Base-by-base conservation (phyloP, 2,888 invertebrate species). In the Eilema sororculum region DNA sequence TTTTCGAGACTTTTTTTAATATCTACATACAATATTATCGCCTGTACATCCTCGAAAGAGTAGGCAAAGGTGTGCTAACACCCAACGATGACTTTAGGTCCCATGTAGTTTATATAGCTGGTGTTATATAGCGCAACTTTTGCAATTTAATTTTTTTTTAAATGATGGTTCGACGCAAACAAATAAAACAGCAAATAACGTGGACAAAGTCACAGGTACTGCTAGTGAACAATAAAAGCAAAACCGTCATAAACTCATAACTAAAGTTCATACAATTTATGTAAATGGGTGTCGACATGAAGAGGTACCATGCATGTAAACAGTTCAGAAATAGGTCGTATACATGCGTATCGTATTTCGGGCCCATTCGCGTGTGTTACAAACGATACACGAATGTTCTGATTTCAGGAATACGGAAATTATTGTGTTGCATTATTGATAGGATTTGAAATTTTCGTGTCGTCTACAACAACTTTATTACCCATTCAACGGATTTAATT, bases 231-330 rank as follows among this genome's bases (percentile, higher is more conserved):
- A 41, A 25, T 25, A 33, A n/a, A 67, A 52, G 6, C 20, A 59
- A 33, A 58, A 62, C n/a, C 25, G 22, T 56, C 41, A 46, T n/a
- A n/a, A n/a, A n/a, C n/a, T n/a, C n/a, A n/a, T 69, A 64, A 64
- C 37, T 67, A 41, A 60, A 24, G 46, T 69, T 63, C 57, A 64
- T 64, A 67, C 37, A 72, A 69, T 69, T 64, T 69, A 72, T 65
- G 67, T 5, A 63, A 69, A 72, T 52, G 64, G 52, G 60, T 61
- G 64, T 33, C 24, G 33, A 52, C 52, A 60, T 72, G 56, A 33
- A 56, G 22, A 28, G 63, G 30, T 24, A 60, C 57, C 69, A 62
- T 66, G 57, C 57, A 61, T 56, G 37, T 69, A 28, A 30, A 37
- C 41, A 41, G 57, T 28, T 62, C 60, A 61, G 28, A 16, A 37